phyloP scores from a whole-genome alignment of 2,888 invertebrate genomes.

The Lysandra bellargus region DNA sequence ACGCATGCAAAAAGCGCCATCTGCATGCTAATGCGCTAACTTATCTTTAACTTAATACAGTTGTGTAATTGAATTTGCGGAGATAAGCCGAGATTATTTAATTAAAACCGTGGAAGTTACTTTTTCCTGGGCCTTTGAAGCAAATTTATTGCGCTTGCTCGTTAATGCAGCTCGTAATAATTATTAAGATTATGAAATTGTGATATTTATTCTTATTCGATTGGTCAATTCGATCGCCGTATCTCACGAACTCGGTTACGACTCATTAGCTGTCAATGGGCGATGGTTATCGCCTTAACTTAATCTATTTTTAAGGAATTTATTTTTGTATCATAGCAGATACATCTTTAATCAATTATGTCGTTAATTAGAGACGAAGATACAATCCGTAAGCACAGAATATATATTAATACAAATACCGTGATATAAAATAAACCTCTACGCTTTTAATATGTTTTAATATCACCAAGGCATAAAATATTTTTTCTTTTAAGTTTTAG shows the following conservation, averaged over 20 bases:
- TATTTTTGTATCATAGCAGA: not conserved
- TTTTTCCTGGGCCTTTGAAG: constrained; percentile 11
- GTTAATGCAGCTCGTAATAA: not conserved
- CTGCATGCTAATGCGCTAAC: constrained; percentile 38
- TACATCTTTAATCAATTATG: constrained; percentile 1
- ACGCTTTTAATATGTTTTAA: not conserved
- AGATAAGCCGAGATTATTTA: constrained; percentile 25
- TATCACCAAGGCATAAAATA: not conserved
- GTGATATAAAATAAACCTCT: not conserved
- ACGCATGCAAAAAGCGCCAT: constrained; percentile 38
- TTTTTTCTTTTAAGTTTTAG: too few relatives aligned
- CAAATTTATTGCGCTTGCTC: not conserved
- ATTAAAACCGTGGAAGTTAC: constrained; percentile 20
- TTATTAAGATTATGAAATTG: constrained; percentile 7
- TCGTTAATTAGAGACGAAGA: not conserved
- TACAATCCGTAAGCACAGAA: not conserved
- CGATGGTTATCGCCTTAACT: not conserved
- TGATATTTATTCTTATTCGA: constrained; percentile 3
- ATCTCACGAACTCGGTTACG: constrained; percentile 6
- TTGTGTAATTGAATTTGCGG: constrained; percentile 32
- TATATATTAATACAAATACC: too few relatives aligned
- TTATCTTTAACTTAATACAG: constrained; percentile 39
- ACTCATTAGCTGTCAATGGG: not conserved
- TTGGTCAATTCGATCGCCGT: not conserved
- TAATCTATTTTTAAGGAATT: not conserved